Evolutionary conservation across 2,797 vertebrate genomes (phyloP).

Genomic region (Zonotrichia albicollis): DNA sequence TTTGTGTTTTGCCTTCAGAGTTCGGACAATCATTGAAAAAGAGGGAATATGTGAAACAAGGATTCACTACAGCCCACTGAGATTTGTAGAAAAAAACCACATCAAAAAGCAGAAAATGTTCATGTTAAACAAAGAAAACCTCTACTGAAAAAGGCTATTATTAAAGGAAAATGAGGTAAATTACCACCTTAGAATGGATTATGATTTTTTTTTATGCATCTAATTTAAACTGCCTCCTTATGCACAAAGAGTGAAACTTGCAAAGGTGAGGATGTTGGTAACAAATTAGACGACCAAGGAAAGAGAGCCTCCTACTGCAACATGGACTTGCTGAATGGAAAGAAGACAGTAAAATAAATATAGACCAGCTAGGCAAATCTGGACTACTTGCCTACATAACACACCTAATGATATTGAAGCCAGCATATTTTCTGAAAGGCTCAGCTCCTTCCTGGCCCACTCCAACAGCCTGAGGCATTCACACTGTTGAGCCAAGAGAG

Average conservation of each 20-base stretch:
- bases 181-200: neutral
- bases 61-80: neutral
- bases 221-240: neutral
- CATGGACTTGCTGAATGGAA: neutral
- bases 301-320: neutral
- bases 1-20: neutral
- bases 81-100: neutral
- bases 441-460: neutral
- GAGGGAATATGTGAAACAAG: neutral
- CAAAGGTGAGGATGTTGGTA: neutral
- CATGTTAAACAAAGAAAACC: neutral
- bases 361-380: neutral
- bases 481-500: neutral
- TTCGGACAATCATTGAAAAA: neutral
- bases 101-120: neutral
- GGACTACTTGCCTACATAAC: neutral
- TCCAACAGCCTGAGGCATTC: neutral
- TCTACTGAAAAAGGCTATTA: neutral
- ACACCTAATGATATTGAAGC: neutral
- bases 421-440: neutral
- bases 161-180: neutral
- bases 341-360: neutral
- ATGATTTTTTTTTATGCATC: neutral
- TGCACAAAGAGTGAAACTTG: neutral
- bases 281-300: neutral